Conservation (phyloP, 2,888 invertebrate genomes). For the Lochmaea capreae region DNA sequence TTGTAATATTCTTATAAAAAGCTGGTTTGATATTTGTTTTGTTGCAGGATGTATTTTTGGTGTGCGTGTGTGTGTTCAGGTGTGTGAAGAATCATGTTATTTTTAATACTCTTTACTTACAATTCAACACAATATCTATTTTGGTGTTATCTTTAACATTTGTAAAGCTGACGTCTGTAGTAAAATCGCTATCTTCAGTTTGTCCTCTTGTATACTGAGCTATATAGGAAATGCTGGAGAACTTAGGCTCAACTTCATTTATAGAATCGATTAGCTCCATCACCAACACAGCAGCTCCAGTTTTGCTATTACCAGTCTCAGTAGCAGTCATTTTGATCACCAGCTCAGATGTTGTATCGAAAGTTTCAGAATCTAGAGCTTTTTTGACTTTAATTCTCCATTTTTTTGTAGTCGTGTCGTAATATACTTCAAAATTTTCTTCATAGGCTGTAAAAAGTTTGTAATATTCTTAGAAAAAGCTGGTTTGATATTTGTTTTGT, state of each 20-base stretch:
- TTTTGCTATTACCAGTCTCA: neutral
- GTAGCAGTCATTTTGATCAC: constrained; percentile 24
- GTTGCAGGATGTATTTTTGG: neutral
- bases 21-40: neutral
- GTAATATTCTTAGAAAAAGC: neutral
- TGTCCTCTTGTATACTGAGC: constrained; percentile 41
- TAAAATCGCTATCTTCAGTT: constrained; percentile 27
- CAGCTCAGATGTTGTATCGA: constrained; percentile 15
- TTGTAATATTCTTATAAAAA: neutral
- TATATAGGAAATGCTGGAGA: constrained; percentile 43
- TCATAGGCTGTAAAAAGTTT: constrained; percentile 37
- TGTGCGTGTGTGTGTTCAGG: constrained; percentile 7
- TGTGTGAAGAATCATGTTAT: neutral
- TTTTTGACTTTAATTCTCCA: constrained; percentile 19
- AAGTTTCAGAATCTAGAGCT: neutral
- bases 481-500: neutral
- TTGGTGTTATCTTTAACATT: constrained; percentile 36
- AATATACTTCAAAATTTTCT: constrained; percentile 23
- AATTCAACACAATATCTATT: constrained; percentile 23
- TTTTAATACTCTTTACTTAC: constrained; percentile 35
- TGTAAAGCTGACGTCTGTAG: constrained; percentile 45
- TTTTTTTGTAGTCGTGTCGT: neutral
- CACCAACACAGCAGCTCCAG: constrained; percentile 26
- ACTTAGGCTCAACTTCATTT: constrained; percentile 36
- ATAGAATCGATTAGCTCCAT: constrained; percentile 9